Percentiles rank a stretch among this genome's conserved stretches.
These are phyloP conservation scores for Vidua chalybeata DNA, from an alignment of 2,113 vertebrate species.

Conservation along the genomic window DNA sequence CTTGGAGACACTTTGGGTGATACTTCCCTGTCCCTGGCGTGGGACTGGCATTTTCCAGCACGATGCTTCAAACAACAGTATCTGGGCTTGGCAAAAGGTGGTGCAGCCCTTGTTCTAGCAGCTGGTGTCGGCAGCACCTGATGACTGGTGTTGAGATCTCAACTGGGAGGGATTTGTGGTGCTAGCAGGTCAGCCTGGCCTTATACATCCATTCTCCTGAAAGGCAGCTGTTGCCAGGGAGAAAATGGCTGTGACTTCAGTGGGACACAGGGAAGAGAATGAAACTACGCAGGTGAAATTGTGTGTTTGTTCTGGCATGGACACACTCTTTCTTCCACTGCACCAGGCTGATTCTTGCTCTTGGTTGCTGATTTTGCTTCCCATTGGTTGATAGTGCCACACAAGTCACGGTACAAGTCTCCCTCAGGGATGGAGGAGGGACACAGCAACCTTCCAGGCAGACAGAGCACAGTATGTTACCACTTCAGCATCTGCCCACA, in stretches of 20 bases:
- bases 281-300: neutral
- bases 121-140: neutral
- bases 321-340: fast-evolving
- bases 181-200: neutral
- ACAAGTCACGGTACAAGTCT: neutral
- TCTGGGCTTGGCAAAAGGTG: neutral
- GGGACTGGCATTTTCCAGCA: neutral
- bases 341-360: neutral
- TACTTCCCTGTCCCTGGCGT: neutral
- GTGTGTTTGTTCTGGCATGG: neutral
- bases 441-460: neutral
- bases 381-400: neutral
- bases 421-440: neutral
- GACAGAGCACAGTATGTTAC: neutral
- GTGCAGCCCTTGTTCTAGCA: neutral
- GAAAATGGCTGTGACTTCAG: neutral
- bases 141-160: neutral
- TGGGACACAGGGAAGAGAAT: neutral
- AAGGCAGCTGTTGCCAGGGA: neutral
- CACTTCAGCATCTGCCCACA: fast-evolving
- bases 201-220: neutral
- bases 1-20: neutral
- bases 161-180: neutral
- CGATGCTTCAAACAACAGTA: fast-evolving
- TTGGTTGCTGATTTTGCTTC: neutral